Conservation (phyloP, 1,140 invertebrate genomes). For the Aphidius ervi region DNA sequence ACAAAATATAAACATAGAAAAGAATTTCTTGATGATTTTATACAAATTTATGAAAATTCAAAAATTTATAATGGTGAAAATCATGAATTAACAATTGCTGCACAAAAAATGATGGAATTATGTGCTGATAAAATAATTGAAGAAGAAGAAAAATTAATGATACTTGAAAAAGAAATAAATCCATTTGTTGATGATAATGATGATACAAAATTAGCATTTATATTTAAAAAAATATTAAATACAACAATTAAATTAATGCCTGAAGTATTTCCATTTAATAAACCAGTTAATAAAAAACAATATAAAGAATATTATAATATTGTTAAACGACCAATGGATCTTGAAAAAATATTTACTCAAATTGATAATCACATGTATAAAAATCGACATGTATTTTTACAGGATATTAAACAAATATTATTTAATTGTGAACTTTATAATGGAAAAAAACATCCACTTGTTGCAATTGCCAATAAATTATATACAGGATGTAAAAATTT, state of each 20-base stretch:
- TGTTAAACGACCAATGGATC: constrained; percentile 91
- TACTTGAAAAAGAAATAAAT: constrained; percentile 97
- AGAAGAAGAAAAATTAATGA: constrained; percentile 93
- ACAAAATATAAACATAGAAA: constrained; percentile 92
- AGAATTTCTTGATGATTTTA: constrained; percentile 91
- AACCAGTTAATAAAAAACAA: constrained; percentile 93
- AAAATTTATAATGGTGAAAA: constrained; percentile 87
- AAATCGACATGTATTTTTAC: constrained; percentile 80
- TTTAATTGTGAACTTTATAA: constrained; percentile 90
- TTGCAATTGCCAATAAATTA: constrained; percentile 78
- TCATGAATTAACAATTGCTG: constrained; percentile 80
- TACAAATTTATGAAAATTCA: constrained; percentile 95
- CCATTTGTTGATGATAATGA: constrained; percentile 96
- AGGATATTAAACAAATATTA: constrained; percentile 83
- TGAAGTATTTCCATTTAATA: constrained; percentile 91
- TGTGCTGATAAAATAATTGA: constrained; percentile 81
- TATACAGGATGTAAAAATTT: constrained; percentile 69
- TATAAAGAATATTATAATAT: constrained; percentile 93
- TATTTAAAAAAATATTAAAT: constrained; percentile 86
- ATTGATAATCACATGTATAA: constrained; percentile 91
- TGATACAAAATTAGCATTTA: constrained; percentile 93
- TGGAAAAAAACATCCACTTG: constrained; percentile 82
- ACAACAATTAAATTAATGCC: constrained; percentile 82
- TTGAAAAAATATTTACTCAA: constrained; percentile 86
- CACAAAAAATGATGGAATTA: constrained; percentile 81